phyloP scores from a whole-genome alignment of 2,888 invertebrate species.

The Desoria tigrina region DNA sequence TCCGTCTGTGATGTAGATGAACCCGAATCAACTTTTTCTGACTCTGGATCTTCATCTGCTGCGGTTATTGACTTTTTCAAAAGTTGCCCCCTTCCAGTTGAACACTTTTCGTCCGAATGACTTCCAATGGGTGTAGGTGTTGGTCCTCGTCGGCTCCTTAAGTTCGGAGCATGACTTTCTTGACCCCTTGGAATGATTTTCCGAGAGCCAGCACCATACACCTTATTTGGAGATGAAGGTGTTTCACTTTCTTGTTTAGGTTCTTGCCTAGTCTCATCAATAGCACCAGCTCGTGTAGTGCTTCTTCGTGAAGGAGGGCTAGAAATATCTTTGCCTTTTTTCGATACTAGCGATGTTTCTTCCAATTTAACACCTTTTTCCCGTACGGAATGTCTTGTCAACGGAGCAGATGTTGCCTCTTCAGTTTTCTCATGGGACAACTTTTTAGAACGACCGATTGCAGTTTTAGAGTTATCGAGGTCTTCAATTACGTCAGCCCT shows the following conservation, averaged over 20 bases:
- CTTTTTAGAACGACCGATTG: neutral
- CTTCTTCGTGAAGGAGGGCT: too few relatives aligned
- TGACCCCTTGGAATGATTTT: neutral
- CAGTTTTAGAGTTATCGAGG: too few relatives aligned
- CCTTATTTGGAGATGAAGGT: neutral
- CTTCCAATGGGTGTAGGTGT: neutral
- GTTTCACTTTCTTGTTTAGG: neutral
- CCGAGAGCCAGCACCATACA: neutral
- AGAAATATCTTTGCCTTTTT: too few relatives aligned
- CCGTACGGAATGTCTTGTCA: neutral
- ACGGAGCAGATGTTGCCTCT: neutral
- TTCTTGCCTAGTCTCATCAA: neutral
- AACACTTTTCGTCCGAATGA: neutral
- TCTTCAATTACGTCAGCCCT: too few relatives aligned
- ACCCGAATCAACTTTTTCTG: neutral
- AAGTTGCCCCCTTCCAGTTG: neutral
- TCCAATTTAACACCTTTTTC: neutral
- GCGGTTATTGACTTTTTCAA: neutral
- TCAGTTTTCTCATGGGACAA: neutral
- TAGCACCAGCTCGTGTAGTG: neutral
- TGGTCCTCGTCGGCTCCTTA: constrained; percentile 15
- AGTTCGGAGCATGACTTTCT: constrained; percentile 15
- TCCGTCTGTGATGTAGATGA: too few relatives aligned
- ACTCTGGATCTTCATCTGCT: neutral
- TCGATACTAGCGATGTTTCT: neutral